Conservation (phyloP, 2,113 vertebrate species). For the Sylvilagus bachmani region DNA sequence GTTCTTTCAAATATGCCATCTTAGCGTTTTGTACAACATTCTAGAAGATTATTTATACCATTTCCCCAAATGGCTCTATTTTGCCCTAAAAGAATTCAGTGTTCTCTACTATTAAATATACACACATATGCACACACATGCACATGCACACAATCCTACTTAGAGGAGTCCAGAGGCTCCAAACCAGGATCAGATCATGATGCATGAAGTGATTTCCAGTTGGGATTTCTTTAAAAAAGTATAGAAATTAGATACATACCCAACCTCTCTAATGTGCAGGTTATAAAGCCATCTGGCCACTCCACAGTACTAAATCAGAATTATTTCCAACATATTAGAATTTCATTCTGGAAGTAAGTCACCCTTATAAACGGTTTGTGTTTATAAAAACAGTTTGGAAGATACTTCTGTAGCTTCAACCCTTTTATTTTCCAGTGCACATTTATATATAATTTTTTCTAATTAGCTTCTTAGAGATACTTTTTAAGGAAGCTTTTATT, state of each 20-base stretch:
- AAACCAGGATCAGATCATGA: not conserved
- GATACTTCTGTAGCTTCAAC: not conserved
- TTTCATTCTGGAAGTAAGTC: conserved; percentile 21
- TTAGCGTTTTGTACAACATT: not conserved
- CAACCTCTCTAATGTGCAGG: not conserved
- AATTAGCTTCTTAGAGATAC: conserved; percentile 6
- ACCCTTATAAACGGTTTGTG: not conserved
- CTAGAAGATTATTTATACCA: not conserved
- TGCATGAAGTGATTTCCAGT: not conserved
- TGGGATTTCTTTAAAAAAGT: not conserved
- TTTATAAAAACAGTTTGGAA: not conserved
- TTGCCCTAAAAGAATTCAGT: not conserved
- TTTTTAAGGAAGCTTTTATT: too few species aligned
- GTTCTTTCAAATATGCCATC: not conserved
- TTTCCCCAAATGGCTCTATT: not conserved
- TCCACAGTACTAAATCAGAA: not conserved
- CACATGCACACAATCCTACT: too few species aligned
- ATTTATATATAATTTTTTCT: not conserved
- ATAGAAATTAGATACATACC: not conserved
- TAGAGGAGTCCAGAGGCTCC: not conserved
- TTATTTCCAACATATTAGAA: not conserved
- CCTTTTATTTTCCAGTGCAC: not conserved
- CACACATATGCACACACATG: too few species aligned
- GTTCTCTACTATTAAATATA: not conserved
- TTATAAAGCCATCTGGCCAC: not conserved